Evolutionary conservation across 2,888 invertebrate species (phyloP).

Genomic region (Maniola hyperantus): DNA sequence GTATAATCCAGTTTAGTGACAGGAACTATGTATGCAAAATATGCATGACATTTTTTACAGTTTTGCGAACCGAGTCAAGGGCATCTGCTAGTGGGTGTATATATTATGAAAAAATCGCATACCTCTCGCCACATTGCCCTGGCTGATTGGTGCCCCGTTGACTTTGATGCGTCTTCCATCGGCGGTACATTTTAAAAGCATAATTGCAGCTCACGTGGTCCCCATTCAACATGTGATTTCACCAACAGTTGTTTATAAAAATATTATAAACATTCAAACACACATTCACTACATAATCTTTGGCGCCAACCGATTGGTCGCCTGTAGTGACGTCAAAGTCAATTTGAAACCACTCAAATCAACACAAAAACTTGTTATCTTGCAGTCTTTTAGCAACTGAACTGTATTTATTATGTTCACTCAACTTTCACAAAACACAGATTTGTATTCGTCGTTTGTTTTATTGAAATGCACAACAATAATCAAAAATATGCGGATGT

Average conservation of each 20-base stretch:
- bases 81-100: neutral
- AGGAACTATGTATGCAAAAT: neutral
- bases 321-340: conserved; percentile 74
- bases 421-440: conserved; percentile 48
- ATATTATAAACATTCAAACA: conserved; percentile 65
- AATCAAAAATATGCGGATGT: conserved; percentile 21
- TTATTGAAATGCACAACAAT: conserved; percentile 33
- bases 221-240: conserved; percentile 60
- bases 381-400: conserved; percentile 43
- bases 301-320: conserved; percentile 69
- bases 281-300: conserved; percentile 51
- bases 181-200: conserved; percentile 79
- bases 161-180: conserved; percentile 79
- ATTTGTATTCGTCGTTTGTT: conserved; percentile 24
- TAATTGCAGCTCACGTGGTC: conserved; percentile 68
- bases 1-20: conserved; percentile 2
- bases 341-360: conserved; percentile 62
- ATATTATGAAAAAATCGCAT: conserved; percentile 44
- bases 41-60: neutral
- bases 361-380: conserved; percentile 59
- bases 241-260: conserved; percentile 53
- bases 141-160: conserved; percentile 67
- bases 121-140: conserved; percentile 78
- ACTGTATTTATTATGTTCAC: conserved; percentile 45
- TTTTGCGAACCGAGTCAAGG: neutral